Percentiles rank a stretch among this genome's conserved stretches.
phyloP scores from a whole-genome alignment of 2,888 invertebrate species.

The Empis stercorea region DNA sequence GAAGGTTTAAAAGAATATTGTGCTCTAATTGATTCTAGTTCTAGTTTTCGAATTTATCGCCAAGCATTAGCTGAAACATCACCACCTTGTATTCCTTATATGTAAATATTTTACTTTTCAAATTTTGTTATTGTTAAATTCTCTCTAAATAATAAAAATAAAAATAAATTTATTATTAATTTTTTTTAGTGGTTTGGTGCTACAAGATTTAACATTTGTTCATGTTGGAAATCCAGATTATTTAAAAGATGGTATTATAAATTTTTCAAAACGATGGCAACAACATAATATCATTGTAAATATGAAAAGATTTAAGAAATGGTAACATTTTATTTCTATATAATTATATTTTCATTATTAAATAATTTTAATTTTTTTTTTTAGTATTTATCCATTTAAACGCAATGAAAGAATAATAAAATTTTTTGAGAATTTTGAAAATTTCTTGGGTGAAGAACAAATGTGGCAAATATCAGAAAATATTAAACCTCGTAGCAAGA shows the following conservation, averaged over 20 bases:
- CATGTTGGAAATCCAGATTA: constrained; percentile 93
- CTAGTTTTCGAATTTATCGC: constrained; percentile 93
- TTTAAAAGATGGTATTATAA: constrained; percentile 73
- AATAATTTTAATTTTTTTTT: constrained; percentile 18
- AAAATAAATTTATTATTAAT: constrained; percentile 7
- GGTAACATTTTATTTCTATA: constrained; percentile 45
- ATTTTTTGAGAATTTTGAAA: constrained; percentile 94
- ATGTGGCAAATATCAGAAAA: constrained; percentile 98
- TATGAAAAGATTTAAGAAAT: constrained; percentile 94
- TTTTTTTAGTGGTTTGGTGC: constrained; percentile 76
- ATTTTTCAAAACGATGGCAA: constrained; percentile 97
- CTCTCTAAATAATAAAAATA: too few relatives aligned
- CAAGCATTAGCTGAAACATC: constrained; percentile 87
- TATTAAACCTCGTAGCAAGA: constrained; percentile 63
- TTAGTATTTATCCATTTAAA: constrained; percentile 82
- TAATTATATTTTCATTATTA: background rate
- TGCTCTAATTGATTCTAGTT: constrained; percentile 93
- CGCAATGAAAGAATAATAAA: constrained; percentile 86
- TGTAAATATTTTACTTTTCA: constrained; percentile 54
- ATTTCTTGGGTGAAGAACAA: constrained; percentile 89
- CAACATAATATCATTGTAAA: constrained; percentile 97
- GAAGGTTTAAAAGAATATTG: constrained; percentile 91
- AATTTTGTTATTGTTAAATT: too few relatives aligned
- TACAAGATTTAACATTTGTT: constrained; percentile 98
- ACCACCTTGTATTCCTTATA: constrained; percentile 98